phyloP scores from a whole-genome alignment of 2,888 invertebrate genomes.

The Oligia strigilis region DNA sequence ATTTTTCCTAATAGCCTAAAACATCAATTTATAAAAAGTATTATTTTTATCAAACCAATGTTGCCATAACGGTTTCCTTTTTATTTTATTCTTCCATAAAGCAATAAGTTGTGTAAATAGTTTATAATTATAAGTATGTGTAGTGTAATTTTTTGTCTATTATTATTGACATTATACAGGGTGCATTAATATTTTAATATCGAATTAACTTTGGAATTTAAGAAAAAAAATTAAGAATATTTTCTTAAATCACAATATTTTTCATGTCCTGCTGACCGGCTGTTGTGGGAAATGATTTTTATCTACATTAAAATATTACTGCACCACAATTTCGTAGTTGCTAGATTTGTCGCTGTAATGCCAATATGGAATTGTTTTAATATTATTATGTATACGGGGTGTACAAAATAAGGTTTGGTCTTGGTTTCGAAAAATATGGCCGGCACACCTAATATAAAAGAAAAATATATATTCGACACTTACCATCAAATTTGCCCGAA shows the following conservation, averaged over 20 bases:
- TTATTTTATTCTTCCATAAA: slow-evolving; percentile 41
- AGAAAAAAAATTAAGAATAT: neutral
- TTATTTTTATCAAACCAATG: slow-evolving; percentile 55
- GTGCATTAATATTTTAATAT: slow-evolving; percentile 50
- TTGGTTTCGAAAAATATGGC: neutral
- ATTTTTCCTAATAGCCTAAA: slow-evolving; percentile 14
- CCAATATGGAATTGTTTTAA: slow-evolving; percentile 66
- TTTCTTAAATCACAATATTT: neutral
- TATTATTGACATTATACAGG: slow-evolving; percentile 38
- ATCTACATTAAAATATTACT: slow-evolving; percentile 43
- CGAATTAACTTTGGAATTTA: neutral
- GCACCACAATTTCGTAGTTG: slow-evolving; percentile 44
- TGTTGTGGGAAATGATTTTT: neutral
- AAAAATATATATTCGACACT: neutral
- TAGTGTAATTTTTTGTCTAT: slow-evolving; percentile 55
- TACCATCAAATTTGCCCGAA: neutral
- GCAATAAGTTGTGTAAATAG: slow-evolving; percentile 67
- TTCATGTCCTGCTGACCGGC: neutral
- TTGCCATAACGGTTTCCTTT: slow-evolving; percentile 62
- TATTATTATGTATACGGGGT: slow-evolving; percentile 51
- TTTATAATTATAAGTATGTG: slow-evolving; percentile 48
- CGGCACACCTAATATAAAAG: too few species aligned
- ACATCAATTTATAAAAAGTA: slow-evolving; percentile 22
- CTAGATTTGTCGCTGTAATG: slow-evolving; percentile 62
- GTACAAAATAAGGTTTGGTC: neutral